phyloP scores from a whole-genome alignment of 37 sponge, comb jelly and placozoan species.

The Spongilla lacustris region DNA sequence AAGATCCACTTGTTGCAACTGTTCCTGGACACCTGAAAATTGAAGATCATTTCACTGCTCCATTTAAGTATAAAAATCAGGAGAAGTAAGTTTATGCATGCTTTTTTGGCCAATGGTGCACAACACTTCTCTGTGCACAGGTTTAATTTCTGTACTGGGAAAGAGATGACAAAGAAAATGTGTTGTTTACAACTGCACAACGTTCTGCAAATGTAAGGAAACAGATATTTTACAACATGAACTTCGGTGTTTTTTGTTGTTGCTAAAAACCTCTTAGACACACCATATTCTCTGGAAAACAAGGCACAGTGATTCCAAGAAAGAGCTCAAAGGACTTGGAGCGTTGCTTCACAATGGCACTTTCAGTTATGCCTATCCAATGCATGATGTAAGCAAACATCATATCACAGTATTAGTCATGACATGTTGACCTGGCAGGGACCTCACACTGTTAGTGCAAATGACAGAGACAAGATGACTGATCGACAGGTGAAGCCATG shows the following conservation, averaged over 20 bases:
- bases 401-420: not conserved
- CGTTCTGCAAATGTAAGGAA: slow-evolving; percentile 5
- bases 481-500: not conserved
- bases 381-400: slow-evolving; percentile 37
- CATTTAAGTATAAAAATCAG: slow-evolving; percentile 3
- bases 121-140: not conserved
- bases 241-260: not conserved
- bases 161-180: slow-evolving; percentile 4
- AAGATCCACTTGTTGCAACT: slow-evolving; percentile 3
- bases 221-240: not conserved
- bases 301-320: not conserved
- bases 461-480: not conserved
- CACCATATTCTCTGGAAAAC: not conserved
- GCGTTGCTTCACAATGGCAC: slow-evolving; percentile 4
- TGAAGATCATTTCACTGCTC: slow-evolving; percentile 15
- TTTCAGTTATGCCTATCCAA: slow-evolving; percentile 39
- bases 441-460: not conserved
- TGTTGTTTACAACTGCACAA: slow-evolving; percentile 20
- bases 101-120: not conserved
- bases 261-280: not conserved
- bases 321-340: slow-evolving; percentile 2
- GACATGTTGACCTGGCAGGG: too few relatives aligned
- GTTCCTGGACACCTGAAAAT: slow-evolving; percentile 15
- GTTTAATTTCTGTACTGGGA: slow-evolving; percentile 15
- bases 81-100: slow-evolving; percentile 7